phyloP scores from a whole-genome alignment of 1,140 invertebrate genomes.

The Pomacea maculata region DNA sequence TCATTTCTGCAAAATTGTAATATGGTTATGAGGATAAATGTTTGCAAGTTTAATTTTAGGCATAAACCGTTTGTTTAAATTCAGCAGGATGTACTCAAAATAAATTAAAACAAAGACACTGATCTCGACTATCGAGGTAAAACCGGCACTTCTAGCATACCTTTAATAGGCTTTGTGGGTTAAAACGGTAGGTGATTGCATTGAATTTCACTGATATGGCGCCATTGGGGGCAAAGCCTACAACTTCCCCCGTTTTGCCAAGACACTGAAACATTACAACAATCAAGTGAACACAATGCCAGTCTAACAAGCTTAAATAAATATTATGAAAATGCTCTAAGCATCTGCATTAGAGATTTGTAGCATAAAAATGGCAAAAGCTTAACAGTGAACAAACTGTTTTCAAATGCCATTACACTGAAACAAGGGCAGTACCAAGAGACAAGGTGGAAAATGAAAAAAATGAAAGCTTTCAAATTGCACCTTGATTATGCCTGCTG shows the following conservation, averaged over 20 bases:
- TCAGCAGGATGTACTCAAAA: too few species aligned
- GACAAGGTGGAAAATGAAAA: not conserved
- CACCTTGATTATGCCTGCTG: conserved; percentile 15
- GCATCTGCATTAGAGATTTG: not conserved
- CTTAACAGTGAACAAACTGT: not conserved
- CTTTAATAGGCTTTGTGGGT: conserved; percentile 6
- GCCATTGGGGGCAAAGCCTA: conserved; percentile 2
- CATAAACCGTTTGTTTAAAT: too few species aligned
- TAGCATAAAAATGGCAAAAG: not conserved
- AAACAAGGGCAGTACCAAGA: not conserved
- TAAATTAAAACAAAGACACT: too few species aligned
- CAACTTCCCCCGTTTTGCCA: conserved; percentile 15
- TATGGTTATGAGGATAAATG: too few species aligned
- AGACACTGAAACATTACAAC: conserved; percentile 5
- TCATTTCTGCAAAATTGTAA: too few species aligned
- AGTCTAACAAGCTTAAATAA: not conserved
- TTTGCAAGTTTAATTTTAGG: too few species aligned
- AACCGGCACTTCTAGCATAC: not conserved
- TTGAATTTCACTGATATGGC: conserved; percentile 10
- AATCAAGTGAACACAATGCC: not conserved
- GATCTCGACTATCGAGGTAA: too few species aligned
- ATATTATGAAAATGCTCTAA: not conserved
- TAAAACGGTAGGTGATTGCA: conserved; percentile 8
- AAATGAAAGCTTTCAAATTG: not conserved
- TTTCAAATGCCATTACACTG: not conserved